Evolutionary conservation across 2,888 invertebrate genomes (phyloP), one percentile per base, ranked within the genome.

Genomic region (Mechanitis messenoides): DNA sequence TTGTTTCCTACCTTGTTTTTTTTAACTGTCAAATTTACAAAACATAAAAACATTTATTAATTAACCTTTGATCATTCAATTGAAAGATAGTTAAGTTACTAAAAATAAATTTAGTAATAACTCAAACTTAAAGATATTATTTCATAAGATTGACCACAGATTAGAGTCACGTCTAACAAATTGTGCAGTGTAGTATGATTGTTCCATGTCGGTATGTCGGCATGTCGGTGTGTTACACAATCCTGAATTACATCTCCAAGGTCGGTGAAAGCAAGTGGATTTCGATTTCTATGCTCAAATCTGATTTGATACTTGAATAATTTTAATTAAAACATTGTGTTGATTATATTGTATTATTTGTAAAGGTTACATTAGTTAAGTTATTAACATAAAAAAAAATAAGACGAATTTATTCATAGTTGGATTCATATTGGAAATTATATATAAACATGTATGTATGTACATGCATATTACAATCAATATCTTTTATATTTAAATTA

Each of bases 181-280:
- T 60, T 57, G 55, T 45, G 28, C 50, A 50, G 28, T 50, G 42
- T 47, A 35, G 50, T 55, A 42, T 55, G 56, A 59, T 57, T 57
- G 63, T 58, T 59, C 56, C 38, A 46, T 59, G 53, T 55, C 50
- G 50, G 50, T 31, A 7, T 31, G 31, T 50, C 50, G 2, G 50
- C 59, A 45, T 35, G 31, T 45, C 56, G 38, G 56, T 50, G 54
- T 53, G 55, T 56, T 63, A 63, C 58, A 60, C 64, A 67, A 66
- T 62, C 57, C 57, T 54, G 57, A 66, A 65, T 67, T 61, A 64
- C 58, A 47, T 46, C 50, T 56, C 58, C 59, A 62, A 64, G 62
- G 58, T 67, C 58, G 59, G 62, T 59, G 62, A 62, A 62, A 62
- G 59, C 62, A 58, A 56, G 62, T 55, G 38, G 62, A 59, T 62